These are phyloP conservation scores for Oreochromis grahami DNA, from an alignment of 2,797 vertebrate genomes.

Conservation along the genomic window DNA sequence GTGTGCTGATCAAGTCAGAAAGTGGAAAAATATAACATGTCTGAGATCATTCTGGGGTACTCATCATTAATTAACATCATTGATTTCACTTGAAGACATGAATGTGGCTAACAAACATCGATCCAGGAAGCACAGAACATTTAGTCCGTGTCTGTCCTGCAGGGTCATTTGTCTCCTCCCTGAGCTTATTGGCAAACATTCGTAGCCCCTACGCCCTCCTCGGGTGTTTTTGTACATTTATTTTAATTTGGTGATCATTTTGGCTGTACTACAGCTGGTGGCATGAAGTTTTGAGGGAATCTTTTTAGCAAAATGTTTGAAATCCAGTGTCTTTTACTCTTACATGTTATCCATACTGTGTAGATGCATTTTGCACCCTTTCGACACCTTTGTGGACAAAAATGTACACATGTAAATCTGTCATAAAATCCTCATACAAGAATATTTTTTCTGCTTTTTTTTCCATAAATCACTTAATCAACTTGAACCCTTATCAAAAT, in stretches of 20 bases:
- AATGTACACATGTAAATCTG: rapidly evolving
- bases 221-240: too few relatives aligned
- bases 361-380: rapidly evolving
- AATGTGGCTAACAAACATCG: background rate
- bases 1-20: background rate
- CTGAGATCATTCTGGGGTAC: background rate
- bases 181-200: background rate
- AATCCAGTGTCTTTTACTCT: background rate
- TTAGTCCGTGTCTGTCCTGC: background rate
- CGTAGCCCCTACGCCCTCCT: background rate
- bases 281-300: background rate
- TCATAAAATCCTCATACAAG: too few relatives aligned
- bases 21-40: background rate
- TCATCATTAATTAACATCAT: background rate
- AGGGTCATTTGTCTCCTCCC: background rate
- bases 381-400: rapidly evolving
- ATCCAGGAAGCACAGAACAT: background rate
- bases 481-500: too few relatives aligned
- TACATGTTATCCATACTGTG: background rate
- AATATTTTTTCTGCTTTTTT: too few relatives aligned
- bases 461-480: too few relatives aligned
- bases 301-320: background rate
- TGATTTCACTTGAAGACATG: background rate
- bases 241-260: too few relatives aligned
- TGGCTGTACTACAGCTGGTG: too few relatives aligned